These are phyloP conservation scores for Phrynocephalus guinanensis DNA, from an alignment of 2,797 vertebrate species.

Conservation along the genomic window DNA sequence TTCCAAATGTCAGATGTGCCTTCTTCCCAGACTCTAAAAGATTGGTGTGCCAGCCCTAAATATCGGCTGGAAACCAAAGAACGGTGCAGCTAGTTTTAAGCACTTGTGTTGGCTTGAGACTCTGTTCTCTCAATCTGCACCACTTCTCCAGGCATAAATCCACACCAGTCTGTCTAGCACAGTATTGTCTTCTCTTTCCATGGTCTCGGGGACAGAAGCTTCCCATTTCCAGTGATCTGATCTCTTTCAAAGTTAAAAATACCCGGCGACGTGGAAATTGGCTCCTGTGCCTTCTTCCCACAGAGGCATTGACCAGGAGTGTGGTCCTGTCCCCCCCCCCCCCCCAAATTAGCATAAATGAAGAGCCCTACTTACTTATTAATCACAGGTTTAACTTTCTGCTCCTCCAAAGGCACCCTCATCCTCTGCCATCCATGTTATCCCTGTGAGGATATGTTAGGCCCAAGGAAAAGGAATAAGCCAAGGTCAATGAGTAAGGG, in stretches of 20 bases:
- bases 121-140: neutral
- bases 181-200: neutral
- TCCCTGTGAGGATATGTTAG: neutral
- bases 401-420: neutral
- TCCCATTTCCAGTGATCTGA: neutral
- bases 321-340: too few relatives aligned
- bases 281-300: too few relatives aligned
- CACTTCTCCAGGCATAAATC: neutral
- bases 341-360: neutral
- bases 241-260: neutral
- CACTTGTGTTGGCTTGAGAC: neutral
- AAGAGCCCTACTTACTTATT: neutral
- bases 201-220: neutral
- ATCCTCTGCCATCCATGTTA: neutral
- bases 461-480: neutral
- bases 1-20: neutral
- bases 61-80: neutral
- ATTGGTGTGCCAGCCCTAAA: neutral
- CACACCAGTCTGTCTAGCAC: neutral
- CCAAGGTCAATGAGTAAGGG: neutral
- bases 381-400: neutral
- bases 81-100: neutral
- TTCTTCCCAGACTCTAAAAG: neutral
- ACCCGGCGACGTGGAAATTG: too few relatives aligned
- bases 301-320: neutral